Conservation (phyloP, 2,888 invertebrate species). For the Dioctria linearis region DNA sequence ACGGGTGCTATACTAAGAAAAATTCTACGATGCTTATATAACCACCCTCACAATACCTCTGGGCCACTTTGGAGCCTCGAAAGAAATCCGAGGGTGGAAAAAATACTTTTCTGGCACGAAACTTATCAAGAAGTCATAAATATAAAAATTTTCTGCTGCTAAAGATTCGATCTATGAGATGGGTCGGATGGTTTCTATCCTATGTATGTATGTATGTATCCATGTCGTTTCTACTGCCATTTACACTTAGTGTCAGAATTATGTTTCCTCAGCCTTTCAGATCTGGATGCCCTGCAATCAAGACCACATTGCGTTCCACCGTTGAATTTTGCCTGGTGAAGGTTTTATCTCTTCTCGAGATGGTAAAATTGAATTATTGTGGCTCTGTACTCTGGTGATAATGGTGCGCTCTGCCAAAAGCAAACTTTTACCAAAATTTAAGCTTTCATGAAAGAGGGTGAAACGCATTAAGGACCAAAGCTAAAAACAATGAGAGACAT, state of each 20-base stretch:
- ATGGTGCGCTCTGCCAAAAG: slow-evolving; percentile 48
- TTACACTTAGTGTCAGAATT: slow-evolving; percentile 48
- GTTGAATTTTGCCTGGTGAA: background rate
- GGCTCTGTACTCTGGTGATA: slow-evolving; percentile 36
- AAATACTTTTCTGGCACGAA: slow-evolving; percentile 45
- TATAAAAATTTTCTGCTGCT: slow-evolving; percentile 50
- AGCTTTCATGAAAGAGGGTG: slow-evolving; percentile 31
- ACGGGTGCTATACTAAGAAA: background rate
- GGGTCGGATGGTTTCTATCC: slow-evolving; percentile 35
- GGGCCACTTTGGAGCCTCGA: slow-evolving; percentile 20
- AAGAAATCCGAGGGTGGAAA: background rate
- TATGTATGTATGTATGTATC: background rate
- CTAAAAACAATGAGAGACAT: slow-evolving; percentile 26
- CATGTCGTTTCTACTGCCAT: slow-evolving; percentile 38
- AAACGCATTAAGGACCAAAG: slow-evolving; percentile 42
- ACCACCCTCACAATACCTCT: slow-evolving; percentile 27
- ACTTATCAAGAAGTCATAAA: slow-evolving; percentile 51
- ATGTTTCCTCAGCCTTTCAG: slow-evolving; percentile 6
- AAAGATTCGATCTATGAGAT: slow-evolving; percentile 44
- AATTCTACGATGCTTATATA: slow-evolving; percentile 15
- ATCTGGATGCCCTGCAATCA: background rate
- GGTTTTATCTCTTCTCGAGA: slow-evolving; percentile 40
- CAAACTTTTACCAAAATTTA: slow-evolving; percentile 45
- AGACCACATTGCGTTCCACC: too few species aligned
- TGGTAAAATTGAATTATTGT: slow-evolving; percentile 51